These are phyloP conservation scores for Catostylus mosaicus DNA, from an alignment of 30 jellyfish, hydroid and myxozoan species.

Conservation along the genomic window DNA sequence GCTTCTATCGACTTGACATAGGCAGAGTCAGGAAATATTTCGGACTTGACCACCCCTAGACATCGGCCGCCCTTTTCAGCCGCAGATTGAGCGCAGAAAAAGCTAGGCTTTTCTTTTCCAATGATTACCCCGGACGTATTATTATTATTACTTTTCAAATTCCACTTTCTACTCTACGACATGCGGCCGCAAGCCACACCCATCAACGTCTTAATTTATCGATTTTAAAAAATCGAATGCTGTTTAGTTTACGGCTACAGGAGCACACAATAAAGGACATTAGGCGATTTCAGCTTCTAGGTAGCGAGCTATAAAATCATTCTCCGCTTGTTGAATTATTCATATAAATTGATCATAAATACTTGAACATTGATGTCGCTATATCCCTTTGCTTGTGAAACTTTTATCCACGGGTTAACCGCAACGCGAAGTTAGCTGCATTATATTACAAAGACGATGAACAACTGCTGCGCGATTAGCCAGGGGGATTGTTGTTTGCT, in stretches of 20 bases:
- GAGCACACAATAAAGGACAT: slow-evolving; percentile 1
- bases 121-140: too few species aligned
- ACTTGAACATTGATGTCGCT: slow-evolving; percentile 65
- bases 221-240: not conserved
- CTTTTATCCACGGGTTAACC: slow-evolving; percentile 67
- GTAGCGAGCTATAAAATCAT: slow-evolving; percentile 44
- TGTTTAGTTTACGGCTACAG: slow-evolving; percentile 4
- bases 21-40: too few species aligned
- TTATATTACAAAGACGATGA: slow-evolving; percentile 47
- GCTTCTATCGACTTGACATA: too few species aligned
- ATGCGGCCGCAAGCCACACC: not conserved
- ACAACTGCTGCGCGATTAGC: slow-evolving; percentile 34
- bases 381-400: slow-evolving; percentile 59
- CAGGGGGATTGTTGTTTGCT: slow-evolving; percentile 28
- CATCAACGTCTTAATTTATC: not conserved
- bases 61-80: too few species aligned
- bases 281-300: slow-evolving; percentile 38
- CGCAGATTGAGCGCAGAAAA: too few species aligned
- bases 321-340: slow-evolving; percentile 30
- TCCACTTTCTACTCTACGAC: not conserved
- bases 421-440: slow-evolving; percentile 42
- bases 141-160: too few species aligned
- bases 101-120: too few species aligned
- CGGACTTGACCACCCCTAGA: too few species aligned
- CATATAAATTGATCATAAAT: slow-evolving; percentile 26